Conservation (phyloP, 2,888 invertebrate genomes). For the Catocala sponsa region DNA sequence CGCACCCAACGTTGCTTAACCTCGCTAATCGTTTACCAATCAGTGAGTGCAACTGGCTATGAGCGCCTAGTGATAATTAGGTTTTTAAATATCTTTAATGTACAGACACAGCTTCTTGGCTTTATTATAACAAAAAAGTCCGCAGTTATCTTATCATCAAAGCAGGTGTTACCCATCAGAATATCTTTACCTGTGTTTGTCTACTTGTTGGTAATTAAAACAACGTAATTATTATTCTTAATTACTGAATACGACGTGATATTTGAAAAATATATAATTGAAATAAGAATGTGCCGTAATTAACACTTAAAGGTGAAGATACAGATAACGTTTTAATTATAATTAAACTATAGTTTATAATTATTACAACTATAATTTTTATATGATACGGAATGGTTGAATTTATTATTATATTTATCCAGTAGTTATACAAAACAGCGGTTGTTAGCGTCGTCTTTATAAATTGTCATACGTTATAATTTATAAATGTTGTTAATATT, state of each 20-base stretch:
- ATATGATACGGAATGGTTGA: not conserved
- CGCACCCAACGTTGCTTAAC: too few relatives aligned
- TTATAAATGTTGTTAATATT: too few relatives aligned
- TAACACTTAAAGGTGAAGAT: constrained; percentile 41
- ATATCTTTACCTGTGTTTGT: not conserved
- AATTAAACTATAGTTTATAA: constrained; percentile 20
- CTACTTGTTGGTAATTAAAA: constrained; percentile 30
- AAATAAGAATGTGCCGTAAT: constrained; percentile 22
- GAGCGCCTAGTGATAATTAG: too few relatives aligned
- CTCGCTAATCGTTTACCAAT: too few relatives aligned
- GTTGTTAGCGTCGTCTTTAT: too few relatives aligned
- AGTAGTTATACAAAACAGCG: too few relatives aligned
- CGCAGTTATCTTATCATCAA: not conserved
- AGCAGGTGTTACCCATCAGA: not conserved
- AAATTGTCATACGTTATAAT: too few relatives aligned
- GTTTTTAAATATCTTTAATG: too few relatives aligned
- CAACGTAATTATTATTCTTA: constrained; percentile 32
- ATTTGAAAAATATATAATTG: constrained; percentile 26
- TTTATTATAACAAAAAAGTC: not conserved
- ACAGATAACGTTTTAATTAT: constrained; percentile 25
- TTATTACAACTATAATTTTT: not conserved
- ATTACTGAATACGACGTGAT: constrained; percentile 26
- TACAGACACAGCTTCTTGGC: too few relatives aligned
- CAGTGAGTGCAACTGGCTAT: too few relatives aligned
- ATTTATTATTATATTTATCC: too few relatives aligned